A percentile compares a stretch with the other conserved stretches of the same genome.
phyloP scores from a whole-genome alignment of 2,797 vertebrate species.

The Sternarchorhynchus goeldii region DNA sequence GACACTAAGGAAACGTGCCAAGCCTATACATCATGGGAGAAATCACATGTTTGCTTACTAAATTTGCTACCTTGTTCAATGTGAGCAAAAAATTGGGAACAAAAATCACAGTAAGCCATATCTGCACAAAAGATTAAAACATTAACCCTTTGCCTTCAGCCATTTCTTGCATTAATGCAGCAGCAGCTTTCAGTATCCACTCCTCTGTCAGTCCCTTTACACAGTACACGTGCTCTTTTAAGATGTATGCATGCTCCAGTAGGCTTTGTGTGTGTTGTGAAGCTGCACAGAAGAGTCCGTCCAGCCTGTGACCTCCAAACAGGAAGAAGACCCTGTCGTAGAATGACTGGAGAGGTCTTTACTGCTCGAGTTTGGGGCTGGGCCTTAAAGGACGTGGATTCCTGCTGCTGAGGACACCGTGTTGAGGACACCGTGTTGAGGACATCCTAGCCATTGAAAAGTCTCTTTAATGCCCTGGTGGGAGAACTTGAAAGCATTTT shows the following conservation, averaged over 20 bases:
- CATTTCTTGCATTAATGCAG: no score
- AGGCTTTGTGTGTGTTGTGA: neutral
- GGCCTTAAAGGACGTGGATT: slow-evolving; percentile 42
- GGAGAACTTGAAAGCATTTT: slow-evolving; percentile 11
- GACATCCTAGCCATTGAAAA: neutral
- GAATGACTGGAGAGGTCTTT: slow-evolving; percentile 27
- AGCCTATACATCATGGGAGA: neutral
- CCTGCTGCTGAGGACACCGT: slow-evolving; percentile 25
- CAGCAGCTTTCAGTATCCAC: no score
- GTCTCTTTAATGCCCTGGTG: slow-evolving; percentile 1
- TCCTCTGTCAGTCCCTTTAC: no score
- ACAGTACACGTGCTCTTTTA: no score
- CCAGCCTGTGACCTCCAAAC: slow-evolving; percentile 33
- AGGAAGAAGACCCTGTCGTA: slow-evolving; percentile 42
- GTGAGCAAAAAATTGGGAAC: neutral
- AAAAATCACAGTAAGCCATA: no score
- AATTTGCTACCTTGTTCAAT: neutral
- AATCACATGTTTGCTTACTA: neutral
- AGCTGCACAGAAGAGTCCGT: neutral
- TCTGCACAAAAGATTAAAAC: no score
- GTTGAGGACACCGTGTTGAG: slow-evolving; percentile 35
- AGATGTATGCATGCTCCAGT: neutral
- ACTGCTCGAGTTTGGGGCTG: slow-evolving; percentile 30
- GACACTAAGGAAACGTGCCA: neutral
- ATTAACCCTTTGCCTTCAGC: no score